Evolutionary conservation across 2,113 vertebrate genomes (phyloP), one percentile per base, ranked within the genome.

Genomic region (Cnemophilus loriae): DNA sequence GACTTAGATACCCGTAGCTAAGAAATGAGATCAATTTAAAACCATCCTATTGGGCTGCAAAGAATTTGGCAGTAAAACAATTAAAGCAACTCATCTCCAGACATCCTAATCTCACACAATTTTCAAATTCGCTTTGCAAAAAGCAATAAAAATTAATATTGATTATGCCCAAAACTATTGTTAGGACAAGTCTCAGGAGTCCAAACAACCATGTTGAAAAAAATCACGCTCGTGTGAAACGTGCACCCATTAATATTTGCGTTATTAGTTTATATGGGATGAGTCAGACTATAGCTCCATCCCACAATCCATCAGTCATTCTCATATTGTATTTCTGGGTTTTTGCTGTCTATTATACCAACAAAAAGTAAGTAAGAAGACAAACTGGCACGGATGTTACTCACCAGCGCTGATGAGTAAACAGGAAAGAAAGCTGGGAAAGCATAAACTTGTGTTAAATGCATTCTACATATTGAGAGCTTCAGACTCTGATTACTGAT

Each of bases 241-340:
- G 15, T 37, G 10, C 2, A 20, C 41, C 59, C 59, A 67, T 70
- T 93, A 92, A 52, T 88, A 94, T 67, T 74, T 83, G 50, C 77
- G 23, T 32, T 47, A 74, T 46, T 91, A 80, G 24, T 80, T 93
- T 78, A 81, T 37, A 67, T 4, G 8, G 46, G 37, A 73, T 63
- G 39, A 88, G 30, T 85, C 63, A 90, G 39, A 30, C 59, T 80
- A 53, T 20, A 35, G 75, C 35, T 88, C 47, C 64, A 78, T 67
- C 64, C 50, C 60, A 77, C 30, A 52, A 61, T 53, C 42, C 30
- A 64, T 41, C 77, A 85, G 3, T 65, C 75, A 61, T 27, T 85
- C 37, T 39, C 53, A 37, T n/a, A 47, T 27, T 81, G 44, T 26
- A 19, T 65, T 80, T 73, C 23, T 75, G 6, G 0, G 0, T 0